Evolutionary conservation across 1,140 invertebrate species (phyloP).

Genomic region (Drosophila littoralis): DNA sequence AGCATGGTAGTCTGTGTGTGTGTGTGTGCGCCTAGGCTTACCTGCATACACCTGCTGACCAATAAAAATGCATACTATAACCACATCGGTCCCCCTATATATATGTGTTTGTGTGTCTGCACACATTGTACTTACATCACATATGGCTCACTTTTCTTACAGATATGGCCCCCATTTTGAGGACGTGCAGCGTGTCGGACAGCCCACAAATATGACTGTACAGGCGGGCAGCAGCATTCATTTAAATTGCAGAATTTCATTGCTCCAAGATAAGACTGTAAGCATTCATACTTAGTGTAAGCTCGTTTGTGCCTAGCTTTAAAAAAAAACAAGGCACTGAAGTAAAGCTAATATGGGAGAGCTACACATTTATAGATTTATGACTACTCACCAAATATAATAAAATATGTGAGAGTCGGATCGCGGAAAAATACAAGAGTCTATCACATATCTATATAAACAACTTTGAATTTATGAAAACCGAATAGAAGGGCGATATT

Average conservation of each 20-base stretch:
- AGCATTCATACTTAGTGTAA: slow-evolving; percentile 79
- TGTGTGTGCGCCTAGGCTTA: background rate
- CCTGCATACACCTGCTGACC: slow-evolving; percentile 25
- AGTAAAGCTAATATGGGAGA: background rate
- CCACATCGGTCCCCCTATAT: background rate
- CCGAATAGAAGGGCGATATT: slow-evolving; percentile 3
- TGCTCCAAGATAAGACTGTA: slow-evolving; percentile 94
- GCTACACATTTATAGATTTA: background rate
- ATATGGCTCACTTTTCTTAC: slow-evolving; percentile 20
- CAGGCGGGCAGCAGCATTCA: slow-evolving; percentile 91
- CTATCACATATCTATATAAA: too few relatives aligned
- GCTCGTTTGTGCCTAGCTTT: background rate
- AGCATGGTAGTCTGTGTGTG: background rate
- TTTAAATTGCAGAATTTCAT: slow-evolving; percentile 92
- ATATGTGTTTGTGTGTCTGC: background rate
- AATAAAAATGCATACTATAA: slow-evolving; percentile 38
- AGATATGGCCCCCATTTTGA: slow-evolving; percentile 90
- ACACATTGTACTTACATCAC: slow-evolving; percentile 13
- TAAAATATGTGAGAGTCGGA: too few relatives aligned
- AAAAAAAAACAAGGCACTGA: background rate
- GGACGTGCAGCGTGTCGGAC: slow-evolving; percentile 86
- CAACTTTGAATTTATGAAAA: background rate
- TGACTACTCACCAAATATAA: background rate
- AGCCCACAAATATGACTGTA: slow-evolving; percentile 91
- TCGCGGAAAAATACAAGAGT: too few relatives aligned